Conservation (phyloP, 2,888 invertebrate genomes). For the Parnassius mnemosyne region DNA sequence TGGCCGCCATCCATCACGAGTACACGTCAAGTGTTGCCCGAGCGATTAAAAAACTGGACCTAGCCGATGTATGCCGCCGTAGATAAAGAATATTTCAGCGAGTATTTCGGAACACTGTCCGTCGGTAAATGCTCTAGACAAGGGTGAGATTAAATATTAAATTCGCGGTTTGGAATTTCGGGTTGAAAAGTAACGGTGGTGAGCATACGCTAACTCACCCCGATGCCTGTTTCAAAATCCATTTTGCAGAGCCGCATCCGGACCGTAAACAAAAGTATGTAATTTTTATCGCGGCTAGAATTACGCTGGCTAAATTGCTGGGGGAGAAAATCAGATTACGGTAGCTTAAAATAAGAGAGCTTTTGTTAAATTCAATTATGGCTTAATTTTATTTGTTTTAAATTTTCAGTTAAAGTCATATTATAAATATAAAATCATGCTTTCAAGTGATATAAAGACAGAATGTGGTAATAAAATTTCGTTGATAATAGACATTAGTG, state of each 20-base stretch:
- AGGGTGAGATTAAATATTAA: constrained; percentile 80
- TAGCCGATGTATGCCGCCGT: constrained; percentile 54
- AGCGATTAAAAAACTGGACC: constrained; percentile 73
- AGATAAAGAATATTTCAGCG: constrained; percentile 33
- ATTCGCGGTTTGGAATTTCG: constrained; percentile 77
- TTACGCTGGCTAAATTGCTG: constrained; percentile 33
- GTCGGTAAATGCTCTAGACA: constrained; percentile 77
- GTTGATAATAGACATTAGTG: no score
- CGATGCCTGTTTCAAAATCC: constrained; percentile 58
- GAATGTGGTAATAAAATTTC: no score
- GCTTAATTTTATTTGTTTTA: constrained; percentile 24
- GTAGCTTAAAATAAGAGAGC: constrained; percentile 27
- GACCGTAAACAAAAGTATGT: constrained; percentile 62
- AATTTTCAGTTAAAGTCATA: constrained; percentile 11
- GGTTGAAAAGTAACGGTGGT: constrained; percentile 68
- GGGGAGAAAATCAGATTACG: constrained; percentile 30
- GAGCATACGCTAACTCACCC: constrained; percentile 57
- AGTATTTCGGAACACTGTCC: constrained; percentile 66
- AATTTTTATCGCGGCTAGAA: constrained; percentile 53
- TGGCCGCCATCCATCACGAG: constrained; percentile 70
- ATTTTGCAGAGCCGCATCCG: constrained; percentile 61
- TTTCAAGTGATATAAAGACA: not conserved
- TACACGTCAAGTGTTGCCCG: constrained; percentile 71
- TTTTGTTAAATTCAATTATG: constrained; percentile 25
- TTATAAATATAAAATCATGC: not conserved